Evolutionary conservation across 2,113 vertebrate species (phyloP).

Genomic region (Dendrocopos noguchii): DNA sequence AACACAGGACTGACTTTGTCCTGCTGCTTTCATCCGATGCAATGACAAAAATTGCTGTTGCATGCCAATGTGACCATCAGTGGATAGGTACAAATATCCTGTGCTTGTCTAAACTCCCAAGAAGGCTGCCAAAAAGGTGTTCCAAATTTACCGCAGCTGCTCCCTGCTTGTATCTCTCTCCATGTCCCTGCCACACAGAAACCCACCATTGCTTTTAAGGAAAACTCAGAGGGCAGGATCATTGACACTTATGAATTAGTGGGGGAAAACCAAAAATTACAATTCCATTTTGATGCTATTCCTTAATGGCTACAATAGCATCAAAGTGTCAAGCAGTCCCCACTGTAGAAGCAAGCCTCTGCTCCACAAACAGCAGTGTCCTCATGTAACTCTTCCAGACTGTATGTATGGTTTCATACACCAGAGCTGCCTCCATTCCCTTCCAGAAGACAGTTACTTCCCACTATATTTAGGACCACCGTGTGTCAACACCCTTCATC

Average conservation of each 20-base stretch:
- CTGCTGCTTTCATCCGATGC: background rate
- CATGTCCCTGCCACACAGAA: background rate
- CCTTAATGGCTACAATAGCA: background rate
- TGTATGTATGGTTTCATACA: constrained; percentile 15
- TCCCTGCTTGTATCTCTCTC: background rate
- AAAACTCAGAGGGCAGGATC: background rate
- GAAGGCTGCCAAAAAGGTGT: accelerated
- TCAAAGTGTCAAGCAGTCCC: background rate
- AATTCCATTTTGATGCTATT: background rate
- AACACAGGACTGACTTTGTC: background rate
- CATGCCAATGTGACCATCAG: background rate
- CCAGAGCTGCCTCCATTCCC: constrained; percentile 25
- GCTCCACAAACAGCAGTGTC: constrained; percentile 13
- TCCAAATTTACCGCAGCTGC: background rate
- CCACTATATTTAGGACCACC: constrained; percentile 50
- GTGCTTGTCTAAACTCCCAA: background rate
- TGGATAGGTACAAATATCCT: background rate
- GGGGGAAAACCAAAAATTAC: background rate
- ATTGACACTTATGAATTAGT: background rate
- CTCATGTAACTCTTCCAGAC: constrained; percentile 23
- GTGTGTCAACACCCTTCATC: constrained; percentile 22
- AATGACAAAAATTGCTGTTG: background rate
- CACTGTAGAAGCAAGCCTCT: background rate
- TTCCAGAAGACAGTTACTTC: constrained; percentile 26
- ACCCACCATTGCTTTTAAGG: background rate